These are phyloP conservation scores for Eupsittula cactorum DNA, from an alignment of 2,113 vertebrate species.

Conservation along the genomic window DNA sequence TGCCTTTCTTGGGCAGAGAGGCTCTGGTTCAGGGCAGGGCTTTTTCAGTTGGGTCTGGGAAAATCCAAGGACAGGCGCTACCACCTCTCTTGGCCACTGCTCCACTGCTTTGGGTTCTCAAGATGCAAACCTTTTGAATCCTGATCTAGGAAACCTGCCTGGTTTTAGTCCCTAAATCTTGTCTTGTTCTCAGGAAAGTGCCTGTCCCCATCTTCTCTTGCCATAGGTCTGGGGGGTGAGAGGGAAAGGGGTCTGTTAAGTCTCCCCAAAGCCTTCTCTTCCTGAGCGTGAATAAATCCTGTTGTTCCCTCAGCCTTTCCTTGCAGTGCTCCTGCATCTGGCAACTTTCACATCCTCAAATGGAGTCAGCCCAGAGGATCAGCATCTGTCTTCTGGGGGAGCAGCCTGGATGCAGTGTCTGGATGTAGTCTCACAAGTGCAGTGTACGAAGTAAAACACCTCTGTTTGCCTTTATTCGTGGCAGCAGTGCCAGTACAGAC, in stretches of 20 bases:
- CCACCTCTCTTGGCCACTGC: background rate
- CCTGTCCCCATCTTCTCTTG: background rate
- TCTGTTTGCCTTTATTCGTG: background rate
- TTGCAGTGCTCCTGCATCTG: background rate
- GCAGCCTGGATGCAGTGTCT: background rate
- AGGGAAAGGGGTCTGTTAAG: background rate
- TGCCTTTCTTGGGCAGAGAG: background rate
- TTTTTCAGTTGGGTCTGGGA: background rate
- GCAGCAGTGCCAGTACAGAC: background rate
- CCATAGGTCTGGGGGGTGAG: background rate
- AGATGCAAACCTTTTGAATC: background rate
- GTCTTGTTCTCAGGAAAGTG: background rate
- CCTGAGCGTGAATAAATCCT: background rate
- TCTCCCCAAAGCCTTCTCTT: background rate
- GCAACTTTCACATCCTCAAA: background rate
- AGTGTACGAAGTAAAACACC: background rate
- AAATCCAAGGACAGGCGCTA: background rate
- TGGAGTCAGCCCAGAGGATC: background rate
- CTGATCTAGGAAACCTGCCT: background rate
- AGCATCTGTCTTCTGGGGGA: background rate
- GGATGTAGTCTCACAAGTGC: background rate
- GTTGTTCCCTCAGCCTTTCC: background rate
- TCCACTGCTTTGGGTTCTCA: background rate
- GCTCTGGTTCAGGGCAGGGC: background rate
- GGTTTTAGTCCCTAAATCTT: background rate